A percentile compares a stretch with the other conserved stretches of the same genome.
These are phyloP conservation scores for Pyxicephalus adspersus DNA, from an alignment of 2,113 vertebrate genomes.

Conservation along the genomic window DNA sequence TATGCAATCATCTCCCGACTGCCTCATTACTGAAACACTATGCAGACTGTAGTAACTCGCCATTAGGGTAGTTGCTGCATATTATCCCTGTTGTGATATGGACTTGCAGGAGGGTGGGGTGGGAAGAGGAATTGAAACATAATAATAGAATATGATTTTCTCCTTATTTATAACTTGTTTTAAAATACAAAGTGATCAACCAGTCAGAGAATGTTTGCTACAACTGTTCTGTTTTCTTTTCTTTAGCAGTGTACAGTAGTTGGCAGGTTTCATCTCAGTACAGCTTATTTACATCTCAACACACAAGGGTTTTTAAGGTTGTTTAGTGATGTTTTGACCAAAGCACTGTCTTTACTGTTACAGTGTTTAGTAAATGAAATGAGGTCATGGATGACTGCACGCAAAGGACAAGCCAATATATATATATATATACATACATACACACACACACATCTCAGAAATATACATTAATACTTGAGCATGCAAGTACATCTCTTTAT, in stretches of 20 bases:
- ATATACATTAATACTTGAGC: constrained; percentile 32
- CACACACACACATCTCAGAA: no score
- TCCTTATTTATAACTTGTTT: not conserved
- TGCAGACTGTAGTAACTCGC: constrained; percentile 1
- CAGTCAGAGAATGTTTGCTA: not conserved
- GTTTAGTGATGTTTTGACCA: constrained; percentile 69
- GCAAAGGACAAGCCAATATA: constrained; percentile 67
- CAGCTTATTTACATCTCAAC: constrained; percentile 67
- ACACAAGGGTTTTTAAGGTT: constrained; percentile 59
- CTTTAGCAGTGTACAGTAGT: constrained; percentile 65
- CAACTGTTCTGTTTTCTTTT: constrained; percentile 73
- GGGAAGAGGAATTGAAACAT: not conserved
- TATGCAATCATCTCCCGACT: constrained; percentile 63
- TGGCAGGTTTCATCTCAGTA: constrained; percentile 73
- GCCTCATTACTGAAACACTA: constrained; percentile 48
- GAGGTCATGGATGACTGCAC: constrained; percentile 64
- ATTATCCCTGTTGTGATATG: not conserved
- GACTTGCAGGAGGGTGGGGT: not conserved
- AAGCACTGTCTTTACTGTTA: constrained; percentile 69
- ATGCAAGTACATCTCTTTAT: constrained; percentile 29
- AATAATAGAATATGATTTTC: no score
- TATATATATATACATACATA: not conserved
- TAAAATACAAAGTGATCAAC: not conserved
- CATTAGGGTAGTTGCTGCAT: constrained; percentile 16
- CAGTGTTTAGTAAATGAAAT: constrained; percentile 71